Conservation (phyloP, 2,888 invertebrate species). For the Acanthoscelides obtectus region DNA sequence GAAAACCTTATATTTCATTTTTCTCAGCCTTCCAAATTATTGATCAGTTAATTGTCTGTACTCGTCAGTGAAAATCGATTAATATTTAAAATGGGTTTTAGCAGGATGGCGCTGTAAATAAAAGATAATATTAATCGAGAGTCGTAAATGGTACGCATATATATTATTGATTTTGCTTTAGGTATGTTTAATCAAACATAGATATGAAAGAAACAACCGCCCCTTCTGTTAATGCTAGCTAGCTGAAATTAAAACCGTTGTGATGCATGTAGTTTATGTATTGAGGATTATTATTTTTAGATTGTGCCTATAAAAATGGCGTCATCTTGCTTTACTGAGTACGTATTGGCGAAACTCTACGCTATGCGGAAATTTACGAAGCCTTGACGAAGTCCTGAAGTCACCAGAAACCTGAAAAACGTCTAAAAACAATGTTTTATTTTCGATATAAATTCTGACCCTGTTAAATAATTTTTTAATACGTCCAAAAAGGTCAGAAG, state of each 20-base stretch:
- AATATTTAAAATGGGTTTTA: conserved; percentile 32
- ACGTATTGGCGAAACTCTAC: no score
- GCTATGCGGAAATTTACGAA: no score
- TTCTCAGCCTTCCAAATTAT: conserved; percentile 17
- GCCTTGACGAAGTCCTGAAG: no score
- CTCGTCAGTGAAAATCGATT: conserved; percentile 35
- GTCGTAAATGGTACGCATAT: conserved; percentile 25
- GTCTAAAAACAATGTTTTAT: no score
- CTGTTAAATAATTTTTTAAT: no score
- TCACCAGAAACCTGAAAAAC: no score
- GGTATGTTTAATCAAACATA: conserved; percentile 22
- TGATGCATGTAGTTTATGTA: neutral
- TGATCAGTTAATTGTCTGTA: conserved; percentile 40
- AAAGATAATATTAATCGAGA: conserved; percentile 31
- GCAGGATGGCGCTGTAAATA: conserved; percentile 29
- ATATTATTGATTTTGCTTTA: conserved; percentile 27
- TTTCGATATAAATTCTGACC: no score
- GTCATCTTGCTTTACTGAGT: no score
- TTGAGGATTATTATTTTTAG: no score
- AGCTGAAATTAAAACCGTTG: neutral
- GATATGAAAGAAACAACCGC: conserved; percentile 25
- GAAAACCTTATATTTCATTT: neutral
- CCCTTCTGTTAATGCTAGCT: neutral
- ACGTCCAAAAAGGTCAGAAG: no score
- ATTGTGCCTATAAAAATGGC: no score